Base-by-base conservation (phyloP, 2,888 invertebrate genomes). In the Yponomeuta sedellus region DNA sequence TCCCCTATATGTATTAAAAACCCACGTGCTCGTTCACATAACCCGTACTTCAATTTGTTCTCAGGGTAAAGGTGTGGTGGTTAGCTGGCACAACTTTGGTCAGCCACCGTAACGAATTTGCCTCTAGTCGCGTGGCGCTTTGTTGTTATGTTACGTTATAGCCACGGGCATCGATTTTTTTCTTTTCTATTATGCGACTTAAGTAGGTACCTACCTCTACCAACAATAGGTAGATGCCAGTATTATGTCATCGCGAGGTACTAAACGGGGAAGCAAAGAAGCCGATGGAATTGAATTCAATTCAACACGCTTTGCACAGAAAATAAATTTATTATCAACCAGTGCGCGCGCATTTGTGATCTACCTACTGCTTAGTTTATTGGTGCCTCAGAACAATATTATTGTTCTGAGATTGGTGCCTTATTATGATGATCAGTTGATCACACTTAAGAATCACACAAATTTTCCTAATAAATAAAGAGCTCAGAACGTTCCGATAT, bases 61-160 rank as follows among this genome's bases (percentile, higher is more conserved):
- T 19, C 22, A n/a, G 8, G 10, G 19, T 19, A 58, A 58, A 19
- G 20, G 56, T 19, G 19, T 34, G 10, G 19, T 20, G 58, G 20
- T 58, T 20, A 19, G 58, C 20, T 11, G 10, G 58, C 22, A 58
- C 58, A 58, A 58, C 58, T 58, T 58, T 58, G 58, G 58, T 58
- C 58, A 58, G n/a, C n/a, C 19, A 58, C 58, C 58, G 20, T 58
- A 58, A 58, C 58, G 58, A 20, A 20, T 58, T 58, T n/a, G n/a
- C n/a, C n/a, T n/a, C n/a, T 58, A 58, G 58, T 58, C 58, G 22
- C 58, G 58, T 0, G 58, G 20, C 58, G 58, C 58, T n/a, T 58
- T 58, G 22, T 58, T 58, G 10, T 34, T 34, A 34, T 34, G 34
- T 58, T 58, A 52, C 44, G 44, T 52, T 16, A 52, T 52, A 52